Conservation (phyloP, 1,140 invertebrate species). For the Drosophila parvula region DNA sequence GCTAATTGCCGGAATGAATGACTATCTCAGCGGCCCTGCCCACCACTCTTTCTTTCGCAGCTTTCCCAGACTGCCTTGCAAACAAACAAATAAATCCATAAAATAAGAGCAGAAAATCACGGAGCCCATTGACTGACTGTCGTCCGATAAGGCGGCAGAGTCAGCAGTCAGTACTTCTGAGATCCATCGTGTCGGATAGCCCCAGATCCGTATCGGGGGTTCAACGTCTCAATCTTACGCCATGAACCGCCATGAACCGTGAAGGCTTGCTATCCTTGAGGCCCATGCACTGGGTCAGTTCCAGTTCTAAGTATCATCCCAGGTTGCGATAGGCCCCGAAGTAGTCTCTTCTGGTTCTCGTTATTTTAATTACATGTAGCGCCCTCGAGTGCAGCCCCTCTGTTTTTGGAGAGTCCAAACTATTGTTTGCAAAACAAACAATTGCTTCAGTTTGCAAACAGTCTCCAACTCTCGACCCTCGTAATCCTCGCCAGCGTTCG, state of each 20-base stretch:
- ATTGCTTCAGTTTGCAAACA: slow-evolving; percentile 46
- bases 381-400: slow-evolving; percentile 48
- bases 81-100: slow-evolving; percentile 60
- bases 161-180: slow-evolving; percentile 7
- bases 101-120: slow-evolving; percentile 33
- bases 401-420: slow-evolving; percentile 13
- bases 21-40: slow-evolving; percentile 31
- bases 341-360: slow-evolving; percentile 11
- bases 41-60: slow-evolving; percentile 22
- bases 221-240: slow-evolving; percentile 3
- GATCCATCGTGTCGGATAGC: not conserved
- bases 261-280: slow-evolving; percentile 13
- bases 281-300: slow-evolving; percentile 46
- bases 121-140: slow-evolving; percentile 29
- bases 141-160: slow-evolving; percentile 37
- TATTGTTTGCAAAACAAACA: slow-evolving; percentile 34
- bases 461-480: slow-evolving; percentile 4
- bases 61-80: slow-evolving; percentile 53
- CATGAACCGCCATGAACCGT: slow-evolving; percentile 39
- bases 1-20: slow-evolving; percentile 46
- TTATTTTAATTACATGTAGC: slow-evolving; percentile 67
- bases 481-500: slow-evolving; percentile 31
- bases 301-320: slow-evolving; percentile 6
- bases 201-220: slow-evolving; percentile 16
- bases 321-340: slow-evolving; percentile 9